A percentile compares a stretch with the other conserved stretches of the same genome.
These are phyloP conservation scores for Plebejus melissa DNA, from an alignment of 2,888 invertebrate genomes.

Conservation along the genomic window DNA sequence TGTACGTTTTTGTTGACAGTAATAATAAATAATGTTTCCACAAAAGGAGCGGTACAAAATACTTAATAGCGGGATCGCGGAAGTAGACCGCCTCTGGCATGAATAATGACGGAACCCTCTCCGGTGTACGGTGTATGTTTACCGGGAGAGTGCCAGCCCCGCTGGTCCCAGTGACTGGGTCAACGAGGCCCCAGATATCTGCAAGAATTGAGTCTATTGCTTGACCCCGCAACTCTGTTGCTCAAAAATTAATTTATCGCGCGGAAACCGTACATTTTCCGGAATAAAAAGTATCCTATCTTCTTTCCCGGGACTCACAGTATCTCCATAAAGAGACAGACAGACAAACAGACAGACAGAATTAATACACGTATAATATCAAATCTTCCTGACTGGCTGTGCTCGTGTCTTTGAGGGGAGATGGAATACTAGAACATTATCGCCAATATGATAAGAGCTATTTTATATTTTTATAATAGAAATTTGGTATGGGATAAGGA, in stretches of 20 bases:
- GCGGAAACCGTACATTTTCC: no score
- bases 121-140: neutral
- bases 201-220: neutral
- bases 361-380: no score
- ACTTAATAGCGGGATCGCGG: neutral
- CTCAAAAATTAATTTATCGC: no score
- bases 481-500: no score
- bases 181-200: neutral
- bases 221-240: neutral
- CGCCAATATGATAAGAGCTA: no score
- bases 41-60: conserved; percentile 9
- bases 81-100: neutral
- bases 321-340: no score
- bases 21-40: neutral
- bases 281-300: no score
- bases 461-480: no score
- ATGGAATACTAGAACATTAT: no score
- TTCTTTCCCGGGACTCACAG: no score
- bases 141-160: neutral
- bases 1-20: neutral
- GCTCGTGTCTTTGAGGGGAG: no score
- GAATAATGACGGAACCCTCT: conserved; percentile 9
- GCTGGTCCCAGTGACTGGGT: neutral
- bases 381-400: neutral
- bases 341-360: no score